Base-by-base conservation (phyloP, 2,113 vertebrate species). In the Albula goreensis region DNA sequence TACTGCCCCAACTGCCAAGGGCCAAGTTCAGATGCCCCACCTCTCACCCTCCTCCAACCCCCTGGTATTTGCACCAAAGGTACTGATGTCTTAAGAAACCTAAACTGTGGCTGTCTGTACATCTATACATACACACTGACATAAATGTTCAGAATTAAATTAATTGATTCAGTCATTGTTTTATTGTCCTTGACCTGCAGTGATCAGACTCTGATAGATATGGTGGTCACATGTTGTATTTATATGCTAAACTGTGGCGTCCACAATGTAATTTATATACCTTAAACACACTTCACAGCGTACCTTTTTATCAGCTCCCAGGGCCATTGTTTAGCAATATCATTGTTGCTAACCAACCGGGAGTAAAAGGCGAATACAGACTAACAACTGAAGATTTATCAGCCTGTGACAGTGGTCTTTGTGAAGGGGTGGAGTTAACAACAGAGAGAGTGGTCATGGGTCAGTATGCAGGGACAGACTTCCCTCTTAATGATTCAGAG, bases 351-450 rank as follows among this genome's bases (percentile, higher is more conserved):
- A 79, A 13, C 13, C 77, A 78, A n/a, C 1, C 49, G 78, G 12
- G 78, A 5, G 41, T 3, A 31, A 74, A 74, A 74, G 6, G 22
- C 10, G 17, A 70, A n/a, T 2, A 74, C 31, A 74, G 41, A 25
- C 80, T 12, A 81, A 81, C 12, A 22, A 49, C 80, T 53, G 80
- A 5, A 13, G 80, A 81, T 81, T 53, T 13, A 81, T 81, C 51
- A 81, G 50, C 10, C 9, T 53, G 52, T 81, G 80, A 49, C 80
- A 81, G 52, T 49, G 48, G 52, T 81, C 8, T 81, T 53, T 56
- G n/a, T 81, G 22, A 31, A 51, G 25, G 50, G 52, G 19, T 12
- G 80, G 52, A 53, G 50, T 51, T 17, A 79, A 79, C 78, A 15
- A 15, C 70, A 74, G 70, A 74, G 2, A 8, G n/a, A 74, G 11